These are phyloP conservation scores for Danio aesculapii DNA, from an alignment of 2,797 vertebrate species.

Conservation along the genomic window DNA sequence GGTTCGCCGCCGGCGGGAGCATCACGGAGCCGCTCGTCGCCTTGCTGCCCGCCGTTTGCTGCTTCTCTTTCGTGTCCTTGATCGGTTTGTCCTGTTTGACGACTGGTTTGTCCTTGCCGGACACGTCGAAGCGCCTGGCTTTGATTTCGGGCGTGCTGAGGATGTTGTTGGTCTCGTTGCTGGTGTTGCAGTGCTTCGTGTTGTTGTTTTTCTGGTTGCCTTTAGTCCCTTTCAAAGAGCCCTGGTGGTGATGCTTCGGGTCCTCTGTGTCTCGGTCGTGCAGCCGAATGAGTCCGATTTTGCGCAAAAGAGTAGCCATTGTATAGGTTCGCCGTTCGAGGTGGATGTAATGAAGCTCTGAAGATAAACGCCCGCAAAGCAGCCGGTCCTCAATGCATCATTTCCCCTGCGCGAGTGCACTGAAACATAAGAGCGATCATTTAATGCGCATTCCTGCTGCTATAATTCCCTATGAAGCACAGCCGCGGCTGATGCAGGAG, in stretches of 20 bases:
- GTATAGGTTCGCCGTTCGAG: slow-evolving; percentile 66
- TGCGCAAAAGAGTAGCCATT: slow-evolving; percentile 97
- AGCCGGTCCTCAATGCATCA: slow-evolving; percentile 75
- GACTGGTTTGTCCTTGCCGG: slow-evolving; percentile 81
- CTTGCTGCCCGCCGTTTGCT: slow-evolving; percentile 74
- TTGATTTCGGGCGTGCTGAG: slow-evolving; percentile 86
- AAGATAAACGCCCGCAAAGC: slow-evolving; percentile 65
- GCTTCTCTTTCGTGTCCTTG: slow-evolving; percentile 82
- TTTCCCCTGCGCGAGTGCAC: slow-evolving; percentile 63
- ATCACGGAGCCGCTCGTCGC: slow-evolving; percentile 77
- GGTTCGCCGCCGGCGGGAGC: slow-evolving; percentile 84
- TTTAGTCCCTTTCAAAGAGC: slow-evolving; percentile 89
- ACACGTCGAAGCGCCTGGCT: slow-evolving; percentile 87
- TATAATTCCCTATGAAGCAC: slow-evolving; percentile 49
- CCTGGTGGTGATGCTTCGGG: slow-evolving; percentile 92
- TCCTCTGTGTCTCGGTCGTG: slow-evolving; percentile 98
- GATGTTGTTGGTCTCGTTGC: slow-evolving; percentile 81
- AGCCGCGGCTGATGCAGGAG: slow-evolving; percentile 73
- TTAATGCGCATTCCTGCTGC: background rate
- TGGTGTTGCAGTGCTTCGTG: slow-evolving; percentile 87
- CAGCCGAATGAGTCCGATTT: slow-evolving; percentile 97
- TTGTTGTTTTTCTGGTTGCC: slow-evolving; percentile 90
- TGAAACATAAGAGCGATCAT: slow-evolving; percentile 56
- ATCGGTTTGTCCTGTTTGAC: slow-evolving; percentile 78
- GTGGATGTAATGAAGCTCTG: slow-evolving; percentile 20